Percentiles rank a stretch among this genome's conserved stretches.
Evolutionary conservation across 1,140 invertebrate genomes (phyloP).

Genomic region (Scaptomyza montana): DNA sequence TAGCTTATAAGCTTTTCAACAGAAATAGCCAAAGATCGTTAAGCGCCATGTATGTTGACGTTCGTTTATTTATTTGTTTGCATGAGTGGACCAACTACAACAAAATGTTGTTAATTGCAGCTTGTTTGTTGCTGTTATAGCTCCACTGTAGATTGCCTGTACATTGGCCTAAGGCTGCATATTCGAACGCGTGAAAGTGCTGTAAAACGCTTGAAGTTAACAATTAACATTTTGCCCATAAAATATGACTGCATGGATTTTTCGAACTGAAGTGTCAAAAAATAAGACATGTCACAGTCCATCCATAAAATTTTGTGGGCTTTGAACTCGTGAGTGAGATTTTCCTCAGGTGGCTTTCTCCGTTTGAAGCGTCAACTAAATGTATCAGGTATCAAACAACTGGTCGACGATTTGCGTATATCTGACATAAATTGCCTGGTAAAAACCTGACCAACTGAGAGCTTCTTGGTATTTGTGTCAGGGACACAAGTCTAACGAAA

Average conservation of each 20-base stretch:
- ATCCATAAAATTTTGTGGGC: conserved; percentile 30
- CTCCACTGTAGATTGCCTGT: conserved; percentile 55
- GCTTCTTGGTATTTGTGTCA: conserved; percentile 67
- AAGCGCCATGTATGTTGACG: conserved; percentile 40
- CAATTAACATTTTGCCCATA: conserved; percentile 71
- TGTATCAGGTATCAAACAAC: conserved; percentile 44
- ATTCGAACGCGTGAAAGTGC: conserved; percentile 63
- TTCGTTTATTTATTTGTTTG: neutral
- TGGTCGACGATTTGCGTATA: conserved; percentile 20
- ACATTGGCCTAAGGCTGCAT: conserved; percentile 50
- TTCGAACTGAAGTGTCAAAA: conserved; percentile 55
- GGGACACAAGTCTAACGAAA: conserved; percentile 56
- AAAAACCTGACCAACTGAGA: conserved; percentile 51
- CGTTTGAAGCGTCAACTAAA: neutral
- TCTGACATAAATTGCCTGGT: conserved; percentile 13
- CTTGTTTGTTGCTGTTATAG: conserved; percentile 52
- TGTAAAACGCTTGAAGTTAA: conserved; percentile 50
- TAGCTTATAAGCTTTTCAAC: conserved; percentile 77
- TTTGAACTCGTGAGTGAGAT: conserved; percentile 57
- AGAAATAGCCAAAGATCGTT: conserved; percentile 32
- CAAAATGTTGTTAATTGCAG: conserved; percentile 66
- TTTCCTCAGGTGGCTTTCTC: conserved; percentile 54
- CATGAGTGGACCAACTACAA: conserved; percentile 21
- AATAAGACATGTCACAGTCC: conserved; percentile 8
- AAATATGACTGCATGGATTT: conserved; percentile 53